phyloP scores from a whole-genome alignment of 2,113 vertebrate genomes.

The Tragelaphus imberbis region DNA sequence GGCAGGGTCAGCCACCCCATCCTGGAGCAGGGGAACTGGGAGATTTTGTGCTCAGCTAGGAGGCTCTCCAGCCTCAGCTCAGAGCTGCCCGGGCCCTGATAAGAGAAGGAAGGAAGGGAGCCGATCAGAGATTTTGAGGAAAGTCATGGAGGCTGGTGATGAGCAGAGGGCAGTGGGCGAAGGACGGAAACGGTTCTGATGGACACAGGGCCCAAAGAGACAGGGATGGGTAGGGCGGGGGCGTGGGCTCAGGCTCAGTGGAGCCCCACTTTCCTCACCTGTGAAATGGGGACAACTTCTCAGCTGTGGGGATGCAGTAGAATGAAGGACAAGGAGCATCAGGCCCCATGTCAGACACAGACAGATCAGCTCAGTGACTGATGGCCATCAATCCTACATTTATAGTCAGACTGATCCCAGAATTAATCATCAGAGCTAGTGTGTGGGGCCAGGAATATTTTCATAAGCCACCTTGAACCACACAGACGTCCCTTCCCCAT shows the following conservation, averaged over 20 bases:
- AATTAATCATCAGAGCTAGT: background rate
- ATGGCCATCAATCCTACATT: no score
- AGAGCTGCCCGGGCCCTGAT: background rate
- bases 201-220: background rate
- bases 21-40: accelerated
- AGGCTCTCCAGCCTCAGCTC: background rate
- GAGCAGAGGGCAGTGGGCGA: background rate
- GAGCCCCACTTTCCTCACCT: background rate
- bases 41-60: background rate
- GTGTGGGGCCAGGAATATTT: background rate
- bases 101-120: no score
- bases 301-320: background rate
- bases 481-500: accelerated
- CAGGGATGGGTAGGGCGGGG: background rate
- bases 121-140: background rate
- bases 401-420: background rate
- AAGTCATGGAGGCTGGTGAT: background rate
- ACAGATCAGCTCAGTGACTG: no score
- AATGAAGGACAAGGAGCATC: background rate
- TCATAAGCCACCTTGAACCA: background rate
- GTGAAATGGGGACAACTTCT: background rate
- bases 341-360: accelerated
- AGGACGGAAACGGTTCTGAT: accelerated
- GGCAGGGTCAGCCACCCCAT: background rate
- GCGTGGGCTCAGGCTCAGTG: background rate